These are phyloP conservation scores for Hippocampus kuda DNA, from an alignment of 2,797 vertebrate species.

Conservation along the genomic window DNA sequence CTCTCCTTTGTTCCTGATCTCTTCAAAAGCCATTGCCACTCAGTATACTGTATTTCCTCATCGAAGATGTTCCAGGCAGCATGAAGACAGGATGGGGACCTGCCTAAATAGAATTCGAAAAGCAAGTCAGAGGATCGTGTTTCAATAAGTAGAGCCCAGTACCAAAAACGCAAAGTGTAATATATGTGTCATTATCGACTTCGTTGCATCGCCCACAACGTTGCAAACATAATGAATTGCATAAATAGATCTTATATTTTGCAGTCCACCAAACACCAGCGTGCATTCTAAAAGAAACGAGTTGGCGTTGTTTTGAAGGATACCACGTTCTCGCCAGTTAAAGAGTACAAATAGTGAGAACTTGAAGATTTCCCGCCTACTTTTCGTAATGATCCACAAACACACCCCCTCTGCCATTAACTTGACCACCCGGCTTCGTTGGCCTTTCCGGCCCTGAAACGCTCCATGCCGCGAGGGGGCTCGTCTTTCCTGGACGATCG, in stretches of 20 bases:
- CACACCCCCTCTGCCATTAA: conserved; percentile 65
- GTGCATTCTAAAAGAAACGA: neutral
- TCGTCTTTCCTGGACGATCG: conserved; percentile 10
- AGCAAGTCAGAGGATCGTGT: neutral
- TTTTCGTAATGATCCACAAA: conserved; percentile 64
- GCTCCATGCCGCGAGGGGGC: conserved; percentile 12
- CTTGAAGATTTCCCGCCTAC: conserved; percentile 66
- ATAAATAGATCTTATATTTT: neutral
- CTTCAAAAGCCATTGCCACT: conserved; percentile 64
- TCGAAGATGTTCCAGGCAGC: conserved; percentile 21
- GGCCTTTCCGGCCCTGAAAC: conserved; percentile 10
- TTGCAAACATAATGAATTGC: neutral
- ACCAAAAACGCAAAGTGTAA: neutral
- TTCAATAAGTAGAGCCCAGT: neutral
- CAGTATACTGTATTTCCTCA: conserved; percentile 4
- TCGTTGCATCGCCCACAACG: neutral
- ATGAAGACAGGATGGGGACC: conserved; percentile 13
- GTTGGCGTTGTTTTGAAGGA: neutral
- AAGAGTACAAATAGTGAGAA: conserved; percentile 4
- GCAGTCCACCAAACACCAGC: neutral
- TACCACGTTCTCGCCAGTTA: neutral
- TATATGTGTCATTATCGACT: neutral
- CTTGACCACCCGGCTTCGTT: conserved; percentile 29
- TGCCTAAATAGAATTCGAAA: neutral
- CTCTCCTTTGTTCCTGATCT: conserved; percentile 65